Evolutionary conservation across 2,797 vertebrate genomes (phyloP).

Genomic region (Smutsia gigantea): DNA sequence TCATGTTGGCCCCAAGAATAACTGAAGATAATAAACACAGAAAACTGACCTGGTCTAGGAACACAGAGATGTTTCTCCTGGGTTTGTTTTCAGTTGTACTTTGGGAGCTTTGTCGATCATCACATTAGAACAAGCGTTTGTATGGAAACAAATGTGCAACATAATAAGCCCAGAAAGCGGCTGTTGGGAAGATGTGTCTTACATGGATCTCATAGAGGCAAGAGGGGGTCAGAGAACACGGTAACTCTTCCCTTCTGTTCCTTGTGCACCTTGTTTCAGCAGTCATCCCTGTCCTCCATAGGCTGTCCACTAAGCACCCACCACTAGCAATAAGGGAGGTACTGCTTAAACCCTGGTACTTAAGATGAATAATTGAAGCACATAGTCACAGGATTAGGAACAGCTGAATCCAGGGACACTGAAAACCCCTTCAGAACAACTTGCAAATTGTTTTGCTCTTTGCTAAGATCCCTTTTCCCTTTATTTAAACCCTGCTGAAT

Average conservation of each 20-base stretch:
- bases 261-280: neutral
- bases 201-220: no score
- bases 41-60: neutral
- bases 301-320: neutral
- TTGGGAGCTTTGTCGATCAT: neutral
- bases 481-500: slow-evolving; percentile 51
- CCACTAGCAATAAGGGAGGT: neutral
- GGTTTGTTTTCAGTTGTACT: neutral
- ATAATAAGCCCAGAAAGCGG: neutral
- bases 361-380: slow-evolving; percentile 4
- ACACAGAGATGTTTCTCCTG: neutral
- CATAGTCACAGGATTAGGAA: slow-evolving; percentile 26
- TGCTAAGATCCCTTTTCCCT: slow-evolving; percentile 50
- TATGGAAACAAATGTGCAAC: neutral
- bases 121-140: neutral
- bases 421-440: slow-evolving; percentile 35
- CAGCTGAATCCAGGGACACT: neutral
- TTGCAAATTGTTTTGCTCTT: slow-evolving; percentile 43
- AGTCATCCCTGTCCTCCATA: neutral
- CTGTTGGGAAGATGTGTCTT: no score
- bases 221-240: neutral
- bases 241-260: neutral
- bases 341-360: neutral
- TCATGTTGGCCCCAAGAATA: neutral
- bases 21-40: neutral